Evolutionary conservation across 2,888 invertebrate species (phyloP).

Genomic region (Troides helena): DNA sequence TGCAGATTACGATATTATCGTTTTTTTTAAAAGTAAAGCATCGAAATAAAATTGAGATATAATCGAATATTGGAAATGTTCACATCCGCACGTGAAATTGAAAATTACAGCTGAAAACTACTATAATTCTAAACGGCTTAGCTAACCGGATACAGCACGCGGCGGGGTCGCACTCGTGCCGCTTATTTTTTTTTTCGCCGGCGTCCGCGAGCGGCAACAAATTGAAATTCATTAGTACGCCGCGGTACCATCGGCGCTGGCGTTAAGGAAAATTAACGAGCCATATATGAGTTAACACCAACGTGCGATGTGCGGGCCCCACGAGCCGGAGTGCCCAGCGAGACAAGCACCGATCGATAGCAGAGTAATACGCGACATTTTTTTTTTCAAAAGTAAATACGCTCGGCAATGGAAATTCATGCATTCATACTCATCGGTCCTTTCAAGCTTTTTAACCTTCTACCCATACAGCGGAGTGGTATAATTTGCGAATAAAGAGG

Average conservation of each 20-base stretch:
- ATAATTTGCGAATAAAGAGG: no score
- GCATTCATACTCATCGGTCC: slow-evolving; percentile 1
- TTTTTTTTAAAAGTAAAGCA: not conserved
- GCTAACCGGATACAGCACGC: slow-evolving; percentile 22
- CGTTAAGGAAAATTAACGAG: slow-evolving; percentile 77
- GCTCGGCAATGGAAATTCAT: slow-evolving; percentile 10
- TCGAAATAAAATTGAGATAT: not conserved
- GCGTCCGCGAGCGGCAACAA: slow-evolving; percentile 60
- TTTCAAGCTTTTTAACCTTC: no score
- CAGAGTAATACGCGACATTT: slow-evolving; percentile 40
- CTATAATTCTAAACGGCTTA: slow-evolving; percentile 39
- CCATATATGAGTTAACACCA: slow-evolving; percentile 73
- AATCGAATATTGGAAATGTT: not conserved
- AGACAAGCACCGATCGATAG: slow-evolving; percentile 43
- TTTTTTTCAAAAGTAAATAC: slow-evolving; percentile 27
- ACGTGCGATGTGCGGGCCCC: slow-evolving; percentile 35
- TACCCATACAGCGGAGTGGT: no score
- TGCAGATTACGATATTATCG: no score
- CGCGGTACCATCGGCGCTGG: slow-evolving; percentile 59
- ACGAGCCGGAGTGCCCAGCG: slow-evolving; percentile 35
- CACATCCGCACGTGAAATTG: not conserved
- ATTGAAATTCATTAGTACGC: slow-evolving; percentile 77
- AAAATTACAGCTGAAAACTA: slow-evolving; percentile 22
- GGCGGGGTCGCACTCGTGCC: slow-evolving; percentile 33
- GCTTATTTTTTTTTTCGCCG: slow-evolving; percentile 43